Conservation (phyloP, 2,113 vertebrate genomes). For the Crotophaga sulcirostris region DNA sequence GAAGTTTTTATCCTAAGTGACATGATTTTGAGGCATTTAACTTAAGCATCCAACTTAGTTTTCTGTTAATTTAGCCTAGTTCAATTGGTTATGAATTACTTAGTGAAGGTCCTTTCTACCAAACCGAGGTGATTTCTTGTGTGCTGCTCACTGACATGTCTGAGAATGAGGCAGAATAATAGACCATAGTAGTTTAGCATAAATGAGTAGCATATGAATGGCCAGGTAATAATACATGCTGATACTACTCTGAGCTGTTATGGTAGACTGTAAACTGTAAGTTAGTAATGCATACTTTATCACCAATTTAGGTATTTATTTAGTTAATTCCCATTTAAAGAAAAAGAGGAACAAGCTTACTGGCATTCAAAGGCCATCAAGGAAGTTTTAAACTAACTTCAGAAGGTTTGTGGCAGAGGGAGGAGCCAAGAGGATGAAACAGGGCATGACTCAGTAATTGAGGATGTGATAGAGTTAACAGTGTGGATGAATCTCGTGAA, state of each 20-base stretch:
- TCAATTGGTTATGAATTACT: not conserved
- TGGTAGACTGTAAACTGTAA: fast-evolving
- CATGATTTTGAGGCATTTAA: not conserved
- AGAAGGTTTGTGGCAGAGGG: not conserved
- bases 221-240: not conserved
- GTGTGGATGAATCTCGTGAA: not conserved
- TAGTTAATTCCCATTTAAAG: not conserved
- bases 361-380: not conserved
- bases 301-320: not conserved
- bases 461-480: not conserved
- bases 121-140: not conserved
- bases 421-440: not conserved
- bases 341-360: not conserved
- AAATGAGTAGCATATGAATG: not conserved
- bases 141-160: not conserved
- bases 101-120: not conserved
- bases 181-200: not conserved
- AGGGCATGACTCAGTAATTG: not conserved
- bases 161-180: not conserved
- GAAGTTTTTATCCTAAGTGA: not conserved
- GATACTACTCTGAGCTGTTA: not conserved
- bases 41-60: not conserved
- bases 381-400: not conserved
- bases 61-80: not conserved
- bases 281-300: not conserved